phyloP scores from a whole-genome alignment of 2,797 vertebrate species.

The Darevskia mixta region DNA sequence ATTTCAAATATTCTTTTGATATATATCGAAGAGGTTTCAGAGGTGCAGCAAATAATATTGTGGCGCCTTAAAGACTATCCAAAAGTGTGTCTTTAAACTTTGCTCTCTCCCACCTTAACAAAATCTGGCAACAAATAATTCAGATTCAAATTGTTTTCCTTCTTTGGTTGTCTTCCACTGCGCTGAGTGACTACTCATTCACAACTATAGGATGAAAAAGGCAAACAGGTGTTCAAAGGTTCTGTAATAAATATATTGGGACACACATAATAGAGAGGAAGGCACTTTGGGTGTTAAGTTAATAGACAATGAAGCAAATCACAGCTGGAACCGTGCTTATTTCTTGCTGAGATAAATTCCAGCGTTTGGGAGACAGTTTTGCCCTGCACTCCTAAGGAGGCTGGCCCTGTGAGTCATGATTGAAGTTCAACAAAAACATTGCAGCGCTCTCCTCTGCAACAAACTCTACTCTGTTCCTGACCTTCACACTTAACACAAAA shows the following conservation, averaged over 20 bases:
- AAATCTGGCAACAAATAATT: not conserved
- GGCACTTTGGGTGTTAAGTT: slow-evolving; percentile 46
- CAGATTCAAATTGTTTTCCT: slow-evolving; percentile 43
- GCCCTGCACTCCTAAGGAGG: slow-evolving; percentile 5
- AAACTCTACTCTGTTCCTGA: slow-evolving; percentile 35
- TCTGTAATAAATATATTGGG: slow-evolving; percentile 44
- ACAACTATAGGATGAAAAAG: slow-evolving; percentile 53
- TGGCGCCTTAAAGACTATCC: too few species aligned
- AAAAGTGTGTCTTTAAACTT: not conserved
- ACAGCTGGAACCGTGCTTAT: slow-evolving; percentile 46
- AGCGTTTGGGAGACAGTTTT: slow-evolving; percentile 37
- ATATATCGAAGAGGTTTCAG: too few species aligned
- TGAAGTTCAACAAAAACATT: slow-evolving; percentile 32
- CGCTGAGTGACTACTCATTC: slow-evolving; percentile 52
- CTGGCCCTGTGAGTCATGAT: not conserved
- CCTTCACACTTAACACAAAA: slow-evolving; percentile 36
- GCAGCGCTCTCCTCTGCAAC: not conserved
- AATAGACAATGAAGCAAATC: slow-evolving; percentile 44
- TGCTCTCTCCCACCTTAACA: not conserved
- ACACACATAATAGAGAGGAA: slow-evolving; percentile 43
- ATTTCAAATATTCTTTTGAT: not conserved
- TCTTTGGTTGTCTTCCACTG: slow-evolving; percentile 20
- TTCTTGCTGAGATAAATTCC: slow-evolving; percentile 37
- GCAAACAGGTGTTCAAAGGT: slow-evolving; percentile 51
- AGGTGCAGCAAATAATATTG: too few species aligned